Evolutionary conservation across 64 coral and sea anemone genomes (phyloP).

Genomic region (Actinia tenebrosa): DNA sequence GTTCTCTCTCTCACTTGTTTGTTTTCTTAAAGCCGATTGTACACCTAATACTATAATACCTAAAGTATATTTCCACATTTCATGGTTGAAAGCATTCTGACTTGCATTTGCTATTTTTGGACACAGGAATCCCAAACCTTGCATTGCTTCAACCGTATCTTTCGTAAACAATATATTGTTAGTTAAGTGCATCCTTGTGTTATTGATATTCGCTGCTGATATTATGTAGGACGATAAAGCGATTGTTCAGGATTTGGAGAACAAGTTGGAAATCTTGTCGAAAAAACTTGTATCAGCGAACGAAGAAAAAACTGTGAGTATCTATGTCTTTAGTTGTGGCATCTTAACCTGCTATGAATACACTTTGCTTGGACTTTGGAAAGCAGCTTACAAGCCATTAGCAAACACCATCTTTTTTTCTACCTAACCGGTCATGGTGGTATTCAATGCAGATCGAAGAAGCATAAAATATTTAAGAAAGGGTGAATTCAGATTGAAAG

Average conservation of each 20-base stretch:
- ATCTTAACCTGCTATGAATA: not conserved
- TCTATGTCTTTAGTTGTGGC: not conserved
- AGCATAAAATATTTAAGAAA: too few relatives aligned
- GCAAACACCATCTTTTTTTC: too few relatives aligned
- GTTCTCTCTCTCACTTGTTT: not conserved
- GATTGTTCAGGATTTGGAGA: constrained; percentile 51
- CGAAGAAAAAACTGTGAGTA: constrained; percentile 61
- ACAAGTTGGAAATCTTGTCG: constrained; percentile 26
- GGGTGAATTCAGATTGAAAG: not conserved
- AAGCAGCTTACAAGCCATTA: too few relatives aligned
- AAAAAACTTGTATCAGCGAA: constrained; percentile 46
- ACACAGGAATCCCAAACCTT: constrained; percentile 1
- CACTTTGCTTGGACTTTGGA: too few relatives aligned
- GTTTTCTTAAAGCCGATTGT: not conserved
- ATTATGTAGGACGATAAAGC: constrained; percentile 19
- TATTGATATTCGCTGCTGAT: not conserved
- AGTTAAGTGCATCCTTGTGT: not conserved
- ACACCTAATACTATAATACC: too few relatives aligned
- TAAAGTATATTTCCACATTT: too few relatives aligned
- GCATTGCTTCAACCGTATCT: not conserved
- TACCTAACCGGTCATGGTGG: not conserved
- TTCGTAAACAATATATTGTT: not conserved
- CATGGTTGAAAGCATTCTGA: too few relatives aligned
- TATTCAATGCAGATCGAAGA: not conserved
- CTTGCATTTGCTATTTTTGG: too few relatives aligned